A percentile compares a stretch with the other conserved stretches of the same genome.
Evolutionary conservation across 1,140 invertebrate genomes (phyloP).

Genomic region (Calephelis virginiensis): DNA sequence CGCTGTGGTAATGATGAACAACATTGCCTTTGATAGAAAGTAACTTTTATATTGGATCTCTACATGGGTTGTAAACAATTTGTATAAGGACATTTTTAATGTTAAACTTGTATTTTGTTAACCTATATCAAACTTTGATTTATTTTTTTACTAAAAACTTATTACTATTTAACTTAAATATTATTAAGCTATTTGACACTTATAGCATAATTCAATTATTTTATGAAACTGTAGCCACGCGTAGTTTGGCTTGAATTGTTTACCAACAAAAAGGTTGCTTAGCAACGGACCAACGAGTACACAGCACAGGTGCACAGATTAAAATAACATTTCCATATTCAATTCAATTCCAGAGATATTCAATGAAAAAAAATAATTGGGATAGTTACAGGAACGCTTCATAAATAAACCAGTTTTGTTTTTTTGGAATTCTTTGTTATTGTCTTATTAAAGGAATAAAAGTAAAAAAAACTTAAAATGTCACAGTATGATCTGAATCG

Average conservation of each 20-base stretch:
- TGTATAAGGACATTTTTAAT: conserved; percentile 72
- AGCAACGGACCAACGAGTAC: neutral
- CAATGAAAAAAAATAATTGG: no score
- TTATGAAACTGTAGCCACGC: neutral
- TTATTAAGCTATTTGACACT: neutral
- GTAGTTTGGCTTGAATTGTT: neutral
- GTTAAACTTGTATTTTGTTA: neutral
- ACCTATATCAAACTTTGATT: neutral
- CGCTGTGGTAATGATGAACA: conserved; percentile 75
- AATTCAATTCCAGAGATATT: no score
- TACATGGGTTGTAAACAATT: conserved; percentile 75
- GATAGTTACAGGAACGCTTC: no score
- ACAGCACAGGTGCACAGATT: neutral
- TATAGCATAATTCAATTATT: neutral
- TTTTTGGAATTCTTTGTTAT: no score
- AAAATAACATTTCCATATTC: neutral
- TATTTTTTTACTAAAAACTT: neutral
- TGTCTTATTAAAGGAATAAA: no score
- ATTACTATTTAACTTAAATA: neutral
- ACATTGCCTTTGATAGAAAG: conserved; percentile 80
- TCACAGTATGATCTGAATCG: no score
- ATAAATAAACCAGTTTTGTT: no score
- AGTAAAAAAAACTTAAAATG: no score
- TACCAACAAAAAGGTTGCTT: conserved; percentile 5
- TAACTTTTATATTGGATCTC: conserved; percentile 79